These are phyloP conservation scores for Pachycephala philippinensis DNA, from an alignment of 2,113 vertebrate genomes.

Conservation along the genomic window DNA sequence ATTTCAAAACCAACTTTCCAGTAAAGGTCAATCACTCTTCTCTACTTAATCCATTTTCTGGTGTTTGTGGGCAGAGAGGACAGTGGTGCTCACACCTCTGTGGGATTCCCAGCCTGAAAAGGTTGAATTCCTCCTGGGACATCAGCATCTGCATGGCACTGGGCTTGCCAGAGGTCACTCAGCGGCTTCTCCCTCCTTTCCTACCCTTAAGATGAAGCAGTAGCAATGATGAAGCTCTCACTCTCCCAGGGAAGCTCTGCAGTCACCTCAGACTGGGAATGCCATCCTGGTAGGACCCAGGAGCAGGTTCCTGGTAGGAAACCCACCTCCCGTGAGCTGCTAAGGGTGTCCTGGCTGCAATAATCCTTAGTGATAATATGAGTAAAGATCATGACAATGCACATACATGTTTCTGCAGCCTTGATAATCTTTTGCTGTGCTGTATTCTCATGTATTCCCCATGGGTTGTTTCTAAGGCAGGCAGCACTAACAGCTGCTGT, in stretches of 20 bases:
- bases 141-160: fast-evolving
- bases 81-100: not conserved
- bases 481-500: not conserved
- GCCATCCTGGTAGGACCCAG: not conserved
- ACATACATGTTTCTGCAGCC: fast-evolving
- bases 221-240: not conserved
- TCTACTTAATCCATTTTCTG: not conserved
- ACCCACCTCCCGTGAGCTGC: not conserved
- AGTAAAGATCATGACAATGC: not conserved
- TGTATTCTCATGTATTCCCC: not conserved
- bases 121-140: not conserved
- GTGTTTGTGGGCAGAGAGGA: not conserved
- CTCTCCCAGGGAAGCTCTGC: not conserved
- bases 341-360: not conserved
- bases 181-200: not conserved
- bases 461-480: not conserved
- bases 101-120: not conserved
- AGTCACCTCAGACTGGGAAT: not conserved
- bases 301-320: not conserved
- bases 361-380: not conserved
- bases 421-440: not conserved
- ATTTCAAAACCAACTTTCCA: not conserved
- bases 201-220: not conserved
- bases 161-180: not conserved
- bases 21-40: not conserved